These are phyloP conservation scores for Corynorhinus townsendii DNA, from an alignment of 2,113 vertebrate species.

Conservation along the genomic window DNA sequence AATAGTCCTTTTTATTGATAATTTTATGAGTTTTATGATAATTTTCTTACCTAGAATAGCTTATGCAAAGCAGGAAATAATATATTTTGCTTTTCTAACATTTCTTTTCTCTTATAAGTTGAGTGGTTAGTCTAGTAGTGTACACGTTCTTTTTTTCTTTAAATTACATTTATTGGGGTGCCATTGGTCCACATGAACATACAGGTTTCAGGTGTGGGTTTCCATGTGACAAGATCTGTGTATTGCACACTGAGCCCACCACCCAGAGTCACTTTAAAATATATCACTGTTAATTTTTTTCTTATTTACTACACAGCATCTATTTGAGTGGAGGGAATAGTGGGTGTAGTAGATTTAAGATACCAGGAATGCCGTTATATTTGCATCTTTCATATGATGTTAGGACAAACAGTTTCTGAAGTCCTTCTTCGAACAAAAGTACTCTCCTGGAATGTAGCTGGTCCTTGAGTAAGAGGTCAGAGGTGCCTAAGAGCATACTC, in stretches of 20 bases:
- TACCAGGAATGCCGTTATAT: conserved; percentile 40
- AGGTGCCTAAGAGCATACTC: background rate
- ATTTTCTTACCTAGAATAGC: background rate
- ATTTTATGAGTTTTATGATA: background rate
- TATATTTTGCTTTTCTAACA: conserved; percentile 16
- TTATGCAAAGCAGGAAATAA: conserved; percentile 11
- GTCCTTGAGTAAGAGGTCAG: background rate
- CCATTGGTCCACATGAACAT: too few species aligned
- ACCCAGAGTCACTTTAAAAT: background rate
- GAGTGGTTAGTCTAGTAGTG: background rate
- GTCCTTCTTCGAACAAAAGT: background rate
- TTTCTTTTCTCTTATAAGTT: conserved; percentile 20
- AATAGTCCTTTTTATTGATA: conserved; percentile 9
- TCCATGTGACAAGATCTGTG: too few species aligned
- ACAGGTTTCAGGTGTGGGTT: too few species aligned
- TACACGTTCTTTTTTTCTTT: background rate
- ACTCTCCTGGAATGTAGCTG: background rate
- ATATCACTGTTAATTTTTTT: background rate
- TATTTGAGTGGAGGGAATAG: background rate
- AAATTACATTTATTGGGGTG: too few species aligned
- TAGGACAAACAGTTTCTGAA: conserved; percentile 3
- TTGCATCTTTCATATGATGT: background rate
- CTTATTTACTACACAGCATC: background rate
- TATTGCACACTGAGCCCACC: too few species aligned
- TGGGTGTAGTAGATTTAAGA: background rate